Evolutionary conservation across 2,888 invertebrate species (phyloP).

Genomic region (Phasia obesa): DNA sequence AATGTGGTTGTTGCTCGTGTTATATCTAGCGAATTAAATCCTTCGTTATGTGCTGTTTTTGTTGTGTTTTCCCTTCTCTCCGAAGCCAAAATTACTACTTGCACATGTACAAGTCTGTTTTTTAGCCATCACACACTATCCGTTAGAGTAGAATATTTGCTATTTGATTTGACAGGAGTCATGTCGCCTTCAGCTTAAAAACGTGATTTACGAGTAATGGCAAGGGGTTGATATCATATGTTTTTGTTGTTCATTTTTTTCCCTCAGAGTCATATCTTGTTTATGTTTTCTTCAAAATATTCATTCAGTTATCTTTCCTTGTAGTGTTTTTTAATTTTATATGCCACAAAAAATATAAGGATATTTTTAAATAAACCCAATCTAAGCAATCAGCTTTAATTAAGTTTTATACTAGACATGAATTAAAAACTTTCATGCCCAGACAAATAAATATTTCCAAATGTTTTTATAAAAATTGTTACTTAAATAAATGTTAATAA

Average conservation of each 20-base stretch:
- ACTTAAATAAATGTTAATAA: too few species aligned
- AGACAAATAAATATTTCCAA: background rate
- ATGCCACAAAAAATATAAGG: constrained; percentile 54
- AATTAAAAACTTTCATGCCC: background rate
- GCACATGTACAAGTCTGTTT: constrained; percentile 45
- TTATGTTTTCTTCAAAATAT: constrained; percentile 50
- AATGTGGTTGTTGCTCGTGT: constrained; percentile 47
- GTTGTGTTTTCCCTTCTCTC: constrained; percentile 41
- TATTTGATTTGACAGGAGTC: constrained; percentile 69
- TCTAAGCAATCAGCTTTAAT: constrained; percentile 67
- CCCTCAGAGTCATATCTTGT: too few species aligned
- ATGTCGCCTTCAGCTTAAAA: constrained; percentile 70
- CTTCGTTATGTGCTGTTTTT: constrained; percentile 57
- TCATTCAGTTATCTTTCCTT: constrained; percentile 47
- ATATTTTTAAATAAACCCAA: constrained; percentile 21
- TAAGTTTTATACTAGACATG: constrained; percentile 51
- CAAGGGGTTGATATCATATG: constrained; percentile 68
- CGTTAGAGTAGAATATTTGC: constrained; percentile 58
- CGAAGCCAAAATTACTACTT: constrained; percentile 57
- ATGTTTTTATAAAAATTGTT: too few species aligned
- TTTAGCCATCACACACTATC: constrained; percentile 51
- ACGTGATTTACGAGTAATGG: constrained; percentile 71
- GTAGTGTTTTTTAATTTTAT: constrained; percentile 36
- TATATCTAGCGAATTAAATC: constrained; percentile 68
- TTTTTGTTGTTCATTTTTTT: constrained; percentile 40